These are phyloP conservation scores for Hipparchia sbordonii DNA, from an alignment of 2,888 invertebrate species.

Conservation along the genomic window DNA sequence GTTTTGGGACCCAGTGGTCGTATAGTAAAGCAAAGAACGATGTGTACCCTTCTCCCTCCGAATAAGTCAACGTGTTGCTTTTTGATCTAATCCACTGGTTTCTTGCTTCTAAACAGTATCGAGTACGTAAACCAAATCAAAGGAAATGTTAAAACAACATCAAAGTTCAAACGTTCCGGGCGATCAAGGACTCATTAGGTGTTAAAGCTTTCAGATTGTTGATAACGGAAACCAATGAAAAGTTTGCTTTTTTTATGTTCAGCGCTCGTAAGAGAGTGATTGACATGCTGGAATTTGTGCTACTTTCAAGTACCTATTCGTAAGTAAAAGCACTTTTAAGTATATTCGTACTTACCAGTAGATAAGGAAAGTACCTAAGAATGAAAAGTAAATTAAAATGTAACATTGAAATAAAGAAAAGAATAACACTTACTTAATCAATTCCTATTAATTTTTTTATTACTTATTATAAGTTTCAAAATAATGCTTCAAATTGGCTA, in stretches of 20 bases:
- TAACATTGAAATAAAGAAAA: too few relatives aligned
- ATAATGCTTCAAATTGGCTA: too few relatives aligned
- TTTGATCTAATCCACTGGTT: neutral
- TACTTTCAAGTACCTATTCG: neutral
- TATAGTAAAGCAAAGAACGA: neutral
- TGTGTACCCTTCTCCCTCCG: neutral
- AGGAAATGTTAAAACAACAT: constrained; percentile 37
- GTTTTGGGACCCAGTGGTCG: neutral
- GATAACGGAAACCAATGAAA: constrained; percentile 28
- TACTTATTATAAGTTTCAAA: too few relatives aligned
- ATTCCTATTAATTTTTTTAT: too few relatives aligned
- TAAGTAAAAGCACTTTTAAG: neutral
- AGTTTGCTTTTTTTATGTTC: constrained; percentile 19
- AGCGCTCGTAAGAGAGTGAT: neutral
- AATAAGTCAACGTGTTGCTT: neutral
- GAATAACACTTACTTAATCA: too few relatives aligned
- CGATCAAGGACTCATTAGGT: constrained; percentile 24
- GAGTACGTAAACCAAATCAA: constrained; percentile 35
- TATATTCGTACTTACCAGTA: neutral
- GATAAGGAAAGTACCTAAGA: too few relatives aligned
- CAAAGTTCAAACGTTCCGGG: constrained; percentile 28
- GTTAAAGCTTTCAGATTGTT: constrained; percentile 27
- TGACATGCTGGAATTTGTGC: constrained; percentile 14
- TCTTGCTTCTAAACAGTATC: constrained; percentile 30
- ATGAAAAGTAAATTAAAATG: too few relatives aligned